Evolutionary conservation across 2,888 invertebrate genomes (phyloP), one percentile per base, ranked within the genome.

Genomic region (Drosophila barbarae): DNA sequence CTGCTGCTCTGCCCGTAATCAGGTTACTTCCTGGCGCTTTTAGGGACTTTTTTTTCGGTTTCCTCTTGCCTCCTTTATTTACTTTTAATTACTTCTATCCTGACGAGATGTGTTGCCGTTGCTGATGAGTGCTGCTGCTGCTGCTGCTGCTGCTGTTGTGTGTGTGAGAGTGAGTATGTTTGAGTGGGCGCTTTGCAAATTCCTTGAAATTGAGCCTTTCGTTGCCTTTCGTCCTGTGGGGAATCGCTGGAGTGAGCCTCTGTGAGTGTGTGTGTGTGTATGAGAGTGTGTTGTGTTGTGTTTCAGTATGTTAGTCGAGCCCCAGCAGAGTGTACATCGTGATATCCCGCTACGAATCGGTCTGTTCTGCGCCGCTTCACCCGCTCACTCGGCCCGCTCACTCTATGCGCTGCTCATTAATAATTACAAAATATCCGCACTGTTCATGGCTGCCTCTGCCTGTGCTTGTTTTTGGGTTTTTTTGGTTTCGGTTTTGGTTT

Each of bases 1-100:
- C 28, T 60, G 23, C 46, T 64, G 47, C 28, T 49, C 42, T 32
- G 52, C 50, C 49, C 49, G 66, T 67, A 67, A 67, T 67, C 67
- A 67, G 67, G 67, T 67, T 67, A 66, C 67, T 67, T 67, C 67
- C 67, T 66, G 67, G 39, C 53, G 54, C 38, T 65, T 35, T 54
- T 26, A 28, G 42, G 44, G 50, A 39, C 42, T 34, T 50, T 66
- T 49, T 60, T 66, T 49, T 60, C 34, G 60, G 60, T 41, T 35
- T 61, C 28, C 49, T 34, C 34, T 35, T 58, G 63, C 44, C 61
- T 58, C 35, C 52, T 73, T 56, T 71, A 73, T 71, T 68, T 64
- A 68, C 70, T 71, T 69, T 72, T 72, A 72, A 72, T 72, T 72
- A 72, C 65, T 69, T 60, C 54, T 69, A 68, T 72, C 72, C 64